Percentiles rank a stretch among this genome's conserved stretches.
phyloP scores from a whole-genome alignment of 2,797 vertebrate species.

The Pitangus sulphuratus region DNA sequence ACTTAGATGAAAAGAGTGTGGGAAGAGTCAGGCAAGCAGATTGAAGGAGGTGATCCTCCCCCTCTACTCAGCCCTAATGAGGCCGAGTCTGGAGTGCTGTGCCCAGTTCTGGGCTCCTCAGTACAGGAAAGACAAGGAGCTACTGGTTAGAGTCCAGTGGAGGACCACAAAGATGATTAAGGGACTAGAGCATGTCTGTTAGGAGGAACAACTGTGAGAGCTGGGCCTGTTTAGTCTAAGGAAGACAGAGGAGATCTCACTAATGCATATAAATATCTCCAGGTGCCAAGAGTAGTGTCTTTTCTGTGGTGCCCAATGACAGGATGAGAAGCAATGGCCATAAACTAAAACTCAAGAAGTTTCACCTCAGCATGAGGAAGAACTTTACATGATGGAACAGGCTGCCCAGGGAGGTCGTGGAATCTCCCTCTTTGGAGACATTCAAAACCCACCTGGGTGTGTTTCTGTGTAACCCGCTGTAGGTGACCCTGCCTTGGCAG shows the following conservation, averaged over 20 bases:
- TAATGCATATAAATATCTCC: neutral
- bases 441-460: accelerated
- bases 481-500: neutral
- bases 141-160: neutral
- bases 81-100: neutral
- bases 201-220: neutral
- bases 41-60: neutral
- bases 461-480: neutral
- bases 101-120: neutral
- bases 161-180: neutral
- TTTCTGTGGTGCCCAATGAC: neutral
- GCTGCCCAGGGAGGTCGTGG: neutral
- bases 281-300: neutral
- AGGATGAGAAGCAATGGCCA: neutral
- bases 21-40: neutral
- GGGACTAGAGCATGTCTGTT: neutral
- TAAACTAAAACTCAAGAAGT: neutral
- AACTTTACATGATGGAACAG: neutral
- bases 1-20: neutral
- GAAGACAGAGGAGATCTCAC: neutral
- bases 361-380: neutral
- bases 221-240: neutral
- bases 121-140: neutral
- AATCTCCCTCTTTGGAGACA: neutral
- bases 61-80: accelerated